Conservation (phyloP, 1,140 invertebrate species). For the Trichogramma pretiosum region DNA sequence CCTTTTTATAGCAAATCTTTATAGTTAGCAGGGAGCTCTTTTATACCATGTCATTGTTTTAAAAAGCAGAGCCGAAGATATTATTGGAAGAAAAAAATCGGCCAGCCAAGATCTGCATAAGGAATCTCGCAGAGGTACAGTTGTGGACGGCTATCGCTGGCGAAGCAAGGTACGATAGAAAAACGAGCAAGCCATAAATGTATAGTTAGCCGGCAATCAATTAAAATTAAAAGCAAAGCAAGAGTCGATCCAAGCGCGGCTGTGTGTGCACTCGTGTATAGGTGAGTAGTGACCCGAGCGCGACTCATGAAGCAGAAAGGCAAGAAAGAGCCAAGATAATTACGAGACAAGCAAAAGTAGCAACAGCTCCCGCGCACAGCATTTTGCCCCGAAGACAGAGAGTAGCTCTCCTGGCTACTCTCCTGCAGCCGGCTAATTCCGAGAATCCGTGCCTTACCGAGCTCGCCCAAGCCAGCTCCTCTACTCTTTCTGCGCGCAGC, state of each 20-base stretch:
- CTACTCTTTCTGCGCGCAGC: slow-evolving; percentile 13
- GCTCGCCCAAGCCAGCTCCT: slow-evolving; percentile 13
- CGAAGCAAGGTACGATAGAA: not conserved
- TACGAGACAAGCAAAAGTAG: slow-evolving; percentile 29
- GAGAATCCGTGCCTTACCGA: slow-evolving; percentile 33
- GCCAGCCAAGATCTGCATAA: too few relatives aligned
- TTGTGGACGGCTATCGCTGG: not conserved
- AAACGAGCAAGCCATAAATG: too few relatives aligned
- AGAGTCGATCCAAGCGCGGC: too few relatives aligned
- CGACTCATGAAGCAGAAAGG: not conserved
- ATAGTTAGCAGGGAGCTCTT: too few relatives aligned
- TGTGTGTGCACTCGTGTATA: too few relatives aligned
- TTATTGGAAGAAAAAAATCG: too few relatives aligned
- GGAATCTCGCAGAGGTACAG: not conserved
- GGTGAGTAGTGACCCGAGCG: slow-evolving; percentile 8
- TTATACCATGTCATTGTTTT: too few relatives aligned
- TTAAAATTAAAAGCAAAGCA: not conserved
- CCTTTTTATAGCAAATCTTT: too few relatives aligned
- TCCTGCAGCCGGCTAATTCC: slow-evolving; percentile 30
- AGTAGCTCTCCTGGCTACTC: not conserved
- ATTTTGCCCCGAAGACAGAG: slow-evolving; percentile 26
- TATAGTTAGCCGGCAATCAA: not conserved
- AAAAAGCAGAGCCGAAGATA: too few relatives aligned
- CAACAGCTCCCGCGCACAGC: slow-evolving; percentile 40
- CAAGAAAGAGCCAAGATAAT: slow-evolving; percentile 30